Evolutionary conservation across 2,797 vertebrate genomes (phyloP).

Genomic region (Xenopus petersii): DNA sequence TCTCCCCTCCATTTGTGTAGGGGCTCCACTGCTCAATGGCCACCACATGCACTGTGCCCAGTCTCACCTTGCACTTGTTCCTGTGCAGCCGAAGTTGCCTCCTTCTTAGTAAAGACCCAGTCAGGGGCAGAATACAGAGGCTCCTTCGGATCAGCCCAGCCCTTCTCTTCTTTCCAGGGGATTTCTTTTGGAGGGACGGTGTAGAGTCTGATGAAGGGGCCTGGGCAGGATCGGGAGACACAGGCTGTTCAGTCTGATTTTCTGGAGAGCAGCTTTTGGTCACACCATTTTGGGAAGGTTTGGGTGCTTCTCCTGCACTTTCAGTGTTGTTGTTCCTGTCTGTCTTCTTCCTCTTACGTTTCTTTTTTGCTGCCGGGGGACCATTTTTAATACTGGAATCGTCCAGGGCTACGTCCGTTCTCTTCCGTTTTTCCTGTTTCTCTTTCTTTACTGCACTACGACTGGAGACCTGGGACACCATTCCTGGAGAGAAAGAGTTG

Average conservation of each 20-base stretch:
- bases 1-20: no score
- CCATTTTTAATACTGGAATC: background rate
- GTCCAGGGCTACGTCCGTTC: background rate
- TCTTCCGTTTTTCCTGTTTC: background rate
- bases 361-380: background rate
- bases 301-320: background rate
- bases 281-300: background rate
- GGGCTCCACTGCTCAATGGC: no score
- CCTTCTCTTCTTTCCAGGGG: conserved; percentile 1
- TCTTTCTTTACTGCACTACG: background rate
- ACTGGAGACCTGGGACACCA: background rate
- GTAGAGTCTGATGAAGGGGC: no score
- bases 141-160: conserved; percentile 11
- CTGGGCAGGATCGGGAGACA: background rate
- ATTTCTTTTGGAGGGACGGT: background rate
- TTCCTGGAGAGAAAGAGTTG: background rate
- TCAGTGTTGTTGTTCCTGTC: no score
- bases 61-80: background rate
- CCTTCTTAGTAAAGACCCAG: background rate
- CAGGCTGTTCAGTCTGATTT: background rate
- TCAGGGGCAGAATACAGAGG: conserved; percentile 4
- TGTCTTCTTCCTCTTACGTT: conserved; percentile 1
- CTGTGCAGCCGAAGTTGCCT: conserved; percentile 4
- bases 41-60: no score
- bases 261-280: background rate